These are phyloP conservation scores for Tetramorium simillimum DNA, from an alignment of 1,140 invertebrate species.

Conservation along the genomic window DNA sequence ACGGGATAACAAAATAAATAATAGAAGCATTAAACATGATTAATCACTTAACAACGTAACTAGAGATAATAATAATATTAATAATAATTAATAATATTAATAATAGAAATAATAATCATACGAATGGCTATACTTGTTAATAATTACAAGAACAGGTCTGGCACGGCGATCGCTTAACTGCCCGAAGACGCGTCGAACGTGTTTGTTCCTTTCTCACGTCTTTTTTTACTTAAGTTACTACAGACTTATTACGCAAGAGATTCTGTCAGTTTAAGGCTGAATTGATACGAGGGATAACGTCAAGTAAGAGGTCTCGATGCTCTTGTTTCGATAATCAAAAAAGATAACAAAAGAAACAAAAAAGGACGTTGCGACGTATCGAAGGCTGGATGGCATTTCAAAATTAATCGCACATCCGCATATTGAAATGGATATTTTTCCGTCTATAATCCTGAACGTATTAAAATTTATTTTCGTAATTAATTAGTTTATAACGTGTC, in stretches of 20 bases:
- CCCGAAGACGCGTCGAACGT: slow-evolving; percentile 63
- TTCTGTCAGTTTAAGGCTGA: slow-evolving; percentile 73
- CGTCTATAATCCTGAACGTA: background rate
- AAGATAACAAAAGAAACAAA: background rate
- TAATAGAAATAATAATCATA: slow-evolving; percentile 74
- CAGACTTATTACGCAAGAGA: slow-evolving; percentile 65
- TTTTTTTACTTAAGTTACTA: slow-evolving; percentile 37
- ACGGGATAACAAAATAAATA: slow-evolving; percentile 86
- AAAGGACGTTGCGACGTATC: background rate
- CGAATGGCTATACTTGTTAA: slow-evolving; percentile 79
- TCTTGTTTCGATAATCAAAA: background rate
- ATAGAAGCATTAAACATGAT: slow-evolving; percentile 86
- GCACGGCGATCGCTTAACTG: slow-evolving; percentile 75
- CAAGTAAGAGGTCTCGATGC: slow-evolving; percentile 41
- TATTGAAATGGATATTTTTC: background rate
- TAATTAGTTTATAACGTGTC: background rate
- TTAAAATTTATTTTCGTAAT: background rate
- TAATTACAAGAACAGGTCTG: slow-evolving; percentile 82
- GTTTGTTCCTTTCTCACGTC: slow-evolving; percentile 32
- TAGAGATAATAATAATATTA: slow-evolving; percentile 80
- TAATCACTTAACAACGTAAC: slow-evolving; percentile 85
- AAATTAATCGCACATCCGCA: background rate
- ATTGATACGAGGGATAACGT: slow-evolving; percentile 57
- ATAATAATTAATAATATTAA: slow-evolving; percentile 79
- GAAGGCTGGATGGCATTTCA: slow-evolving; percentile 16